Base-by-base conservation (phyloP, 2,113 vertebrate species). In the Albula goreensis region DNA sequence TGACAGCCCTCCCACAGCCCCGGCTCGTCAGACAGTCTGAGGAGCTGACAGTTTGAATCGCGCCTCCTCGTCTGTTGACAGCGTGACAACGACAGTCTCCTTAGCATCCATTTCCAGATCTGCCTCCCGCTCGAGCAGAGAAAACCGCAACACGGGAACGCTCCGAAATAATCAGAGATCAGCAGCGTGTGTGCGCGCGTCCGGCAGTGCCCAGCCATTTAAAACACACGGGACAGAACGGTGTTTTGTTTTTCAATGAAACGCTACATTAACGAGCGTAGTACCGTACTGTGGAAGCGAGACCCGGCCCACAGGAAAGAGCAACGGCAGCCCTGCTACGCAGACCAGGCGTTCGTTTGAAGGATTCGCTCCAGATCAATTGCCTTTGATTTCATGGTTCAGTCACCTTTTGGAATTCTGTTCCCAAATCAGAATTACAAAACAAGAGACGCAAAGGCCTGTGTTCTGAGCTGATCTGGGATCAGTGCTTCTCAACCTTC, bases 41-140 rank as follows among this genome's bases (percentile, higher is more conserved):
- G 31, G 84, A 85, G 49, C 12, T 80, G 51, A 25, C 84, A 85
- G 84, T 50, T 78, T 85, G 31, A 80, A 51, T 85, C 84, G 56
- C 84, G 77, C 83, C 83, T 85, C 51, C 70, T 50, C 74, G 25
- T 85, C 56, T 85, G 83, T 79, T 85, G 74, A 78, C 84, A 85
- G 84, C 15, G 53, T 80, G 84, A 49, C 66, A 85, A 41, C 4
- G 19, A 78, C 48, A 85, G 53, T 60, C 4, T 17, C 48, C 79
- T 51, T 10, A 50, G 79, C 50, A n/a, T 80, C 6, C 74, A 22
- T 22, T 77, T 48, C 83, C 48, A 17, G 25, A 56, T n/a, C 48
- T 50, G 66, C 49, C 74, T 57, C 53, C 12, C 15, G n/a, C 83
- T 56, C 53, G 12, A 6, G 12, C 6, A 56, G 53, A 56, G 53